These are phyloP conservation scores for Tenthredo notha DNA, from an alignment of 2,888 invertebrate species.

Conservation along the genomic window DNA sequence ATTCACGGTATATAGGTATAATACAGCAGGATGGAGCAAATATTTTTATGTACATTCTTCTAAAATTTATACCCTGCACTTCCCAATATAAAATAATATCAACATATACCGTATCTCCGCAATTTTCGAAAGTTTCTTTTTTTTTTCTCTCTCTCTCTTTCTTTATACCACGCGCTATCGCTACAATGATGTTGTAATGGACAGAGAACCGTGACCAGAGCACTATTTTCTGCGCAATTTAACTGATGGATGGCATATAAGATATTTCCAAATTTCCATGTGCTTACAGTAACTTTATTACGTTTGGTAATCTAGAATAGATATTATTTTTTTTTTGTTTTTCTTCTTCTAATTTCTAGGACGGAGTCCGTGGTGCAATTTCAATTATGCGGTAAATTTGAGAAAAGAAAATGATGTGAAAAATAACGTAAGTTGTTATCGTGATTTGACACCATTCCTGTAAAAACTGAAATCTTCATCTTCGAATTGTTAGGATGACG, in stretches of 20 bases:
- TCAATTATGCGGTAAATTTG: not conserved
- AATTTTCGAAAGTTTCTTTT: not conserved
- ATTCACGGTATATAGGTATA: too few relatives aligned
- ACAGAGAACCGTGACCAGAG: slow-evolving; percentile 3
- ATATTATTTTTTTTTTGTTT: not conserved
- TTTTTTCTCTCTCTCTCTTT: too few relatives aligned
- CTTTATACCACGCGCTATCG: not conserved
- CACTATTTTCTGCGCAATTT: not conserved
- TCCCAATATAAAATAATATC: not conserved
- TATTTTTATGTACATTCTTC: not conserved
- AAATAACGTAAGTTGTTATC: not conserved
- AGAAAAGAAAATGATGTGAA: not conserved
- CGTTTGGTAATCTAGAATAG: not conserved
- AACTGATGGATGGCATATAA: not conserved
- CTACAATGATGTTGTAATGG: not conserved
- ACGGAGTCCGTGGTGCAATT: not conserved
- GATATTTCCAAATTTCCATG: not conserved
- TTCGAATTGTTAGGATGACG: not conserved
- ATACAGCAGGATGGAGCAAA: not conserved
- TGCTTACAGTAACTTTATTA: not conserved
- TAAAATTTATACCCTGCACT: not conserved
- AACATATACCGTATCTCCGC: not conserved
- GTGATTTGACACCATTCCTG: not conserved
- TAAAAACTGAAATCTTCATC: not conserved
- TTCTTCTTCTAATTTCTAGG: not conserved